Percentiles rank a stretch among this genome's conserved stretches.
Evolutionary conservation across 2,113 vertebrate species (phyloP).

Genomic region (Coturnix japonica): DNA sequence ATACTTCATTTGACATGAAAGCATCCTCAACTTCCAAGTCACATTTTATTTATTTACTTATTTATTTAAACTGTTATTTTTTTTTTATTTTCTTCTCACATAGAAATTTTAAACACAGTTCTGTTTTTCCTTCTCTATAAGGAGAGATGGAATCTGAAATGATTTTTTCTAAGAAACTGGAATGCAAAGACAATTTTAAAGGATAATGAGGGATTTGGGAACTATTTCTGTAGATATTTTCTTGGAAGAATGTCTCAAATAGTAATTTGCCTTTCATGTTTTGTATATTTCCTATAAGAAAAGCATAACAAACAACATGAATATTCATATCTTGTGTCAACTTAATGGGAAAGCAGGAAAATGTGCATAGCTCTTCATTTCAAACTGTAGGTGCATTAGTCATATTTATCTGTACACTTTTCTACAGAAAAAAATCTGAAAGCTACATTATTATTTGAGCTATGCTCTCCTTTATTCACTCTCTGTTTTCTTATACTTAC

Average conservation of each 20-base stretch:
- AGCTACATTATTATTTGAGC: neutral
- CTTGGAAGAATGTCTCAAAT: neutral
- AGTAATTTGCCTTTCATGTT: neutral
- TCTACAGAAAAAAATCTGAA: neutral
- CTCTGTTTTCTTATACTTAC: neutral
- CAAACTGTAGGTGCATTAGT: neutral
- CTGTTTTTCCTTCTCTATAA: neutral
- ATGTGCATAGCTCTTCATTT: neutral
- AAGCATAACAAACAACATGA: neutral
- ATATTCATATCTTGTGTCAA: neutral
- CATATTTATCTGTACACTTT: neutral
- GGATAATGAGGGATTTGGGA: neutral
- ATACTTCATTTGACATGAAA: neutral
- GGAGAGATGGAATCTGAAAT: neutral
- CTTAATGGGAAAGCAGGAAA: neutral
- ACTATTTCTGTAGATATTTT: neutral
- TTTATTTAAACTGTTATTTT: neutral
- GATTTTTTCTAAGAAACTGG: neutral
- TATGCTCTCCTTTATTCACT: neutral
- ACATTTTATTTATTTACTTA: neutral
- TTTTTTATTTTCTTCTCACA: neutral
- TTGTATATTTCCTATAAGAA: neutral
- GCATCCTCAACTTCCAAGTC: neutral
- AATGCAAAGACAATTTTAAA: neutral
- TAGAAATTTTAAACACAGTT: neutral